Percentiles rank a stretch among this genome's conserved stretches.
Conservation (phyloP, 2,888 invertebrate genomes). For the Tubiluchus corallicola region DNA sequence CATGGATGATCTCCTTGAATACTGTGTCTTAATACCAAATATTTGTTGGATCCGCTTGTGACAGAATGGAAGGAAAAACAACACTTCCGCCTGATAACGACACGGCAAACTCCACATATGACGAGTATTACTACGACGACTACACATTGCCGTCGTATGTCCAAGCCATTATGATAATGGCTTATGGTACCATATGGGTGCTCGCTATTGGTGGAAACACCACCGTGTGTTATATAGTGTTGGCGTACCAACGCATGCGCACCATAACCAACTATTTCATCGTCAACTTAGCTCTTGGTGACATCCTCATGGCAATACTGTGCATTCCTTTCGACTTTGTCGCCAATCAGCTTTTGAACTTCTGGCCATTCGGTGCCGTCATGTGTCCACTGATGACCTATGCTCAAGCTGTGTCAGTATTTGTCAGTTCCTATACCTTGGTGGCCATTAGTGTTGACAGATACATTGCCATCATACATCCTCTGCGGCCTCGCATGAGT, state of each 20-base stretch:
- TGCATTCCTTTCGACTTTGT: slow-evolving; percentile 38
- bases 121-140: no score
- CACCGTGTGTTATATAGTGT: slow-evolving; percentile 64
- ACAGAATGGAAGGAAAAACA: no score
- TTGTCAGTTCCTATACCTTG: slow-evolving; percentile 67
- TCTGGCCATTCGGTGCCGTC: slow-evolving; percentile 68
- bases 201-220: slow-evolving; percentile 32
- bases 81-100: no score
- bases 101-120: no score
- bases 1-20: no score
- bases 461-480: slow-evolving; percentile 75
- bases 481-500: slow-evolving; percentile 57
- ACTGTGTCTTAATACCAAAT: no score
- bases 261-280: slow-evolving; percentile 60
- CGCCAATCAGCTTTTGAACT: slow-evolving; percentile 50
- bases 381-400: slow-evolving; percentile 68
- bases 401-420: slow-evolving; percentile 38
- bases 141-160: no score
- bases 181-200: slow-evolving; percentile 31
- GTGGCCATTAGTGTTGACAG: slow-evolving; percentile 77
- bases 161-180: slow-evolving; percentile 26
- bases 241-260: slow-evolving; percentile 62
- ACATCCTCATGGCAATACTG: slow-evolving; percentile 23
- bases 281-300: slow-evolving; percentile 22
- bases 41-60: no score